Evolutionary conservation across 2,797 vertebrate species (phyloP).

Genomic region (Chiroxiphia lanceolata): DNA sequence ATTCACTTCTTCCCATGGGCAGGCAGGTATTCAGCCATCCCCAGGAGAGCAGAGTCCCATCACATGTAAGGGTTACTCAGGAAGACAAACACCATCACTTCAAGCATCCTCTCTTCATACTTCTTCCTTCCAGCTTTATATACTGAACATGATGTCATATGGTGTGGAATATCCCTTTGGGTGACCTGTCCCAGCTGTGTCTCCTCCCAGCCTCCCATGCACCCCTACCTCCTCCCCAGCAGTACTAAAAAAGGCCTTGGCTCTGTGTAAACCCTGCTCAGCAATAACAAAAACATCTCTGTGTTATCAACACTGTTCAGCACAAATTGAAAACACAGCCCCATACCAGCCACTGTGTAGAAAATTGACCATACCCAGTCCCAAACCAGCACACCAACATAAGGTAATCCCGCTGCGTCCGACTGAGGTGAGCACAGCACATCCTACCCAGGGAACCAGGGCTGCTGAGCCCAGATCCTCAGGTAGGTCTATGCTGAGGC

Average conservation of each 20-base stretch:
- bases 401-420: accelerated
- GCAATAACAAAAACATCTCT: neutral
- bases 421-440: accelerated
- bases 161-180: neutral
- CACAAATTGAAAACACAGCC: neutral
- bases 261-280: neutral
- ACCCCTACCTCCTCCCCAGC: neutral
- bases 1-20: neutral
- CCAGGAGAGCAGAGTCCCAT: neutral
- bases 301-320: neutral
- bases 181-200: neutral
- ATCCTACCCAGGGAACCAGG: neutral
- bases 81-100: neutral
- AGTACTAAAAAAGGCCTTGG: too few relatives aligned
- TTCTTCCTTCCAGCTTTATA: neutral
- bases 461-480: neutral
- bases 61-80: neutral
- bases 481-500: accelerated
- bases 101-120: neutral
- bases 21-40: neutral
- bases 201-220: too few relatives aligned
- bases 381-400: accelerated
- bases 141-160: accelerated
- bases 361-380: accelerated
- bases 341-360: accelerated